A percentile compares a stretch with the other conserved stretches of the same genome.
Evolutionary conservation across 2,888 invertebrate species (phyloP).

Genomic region (Ptychoptera contaminata): DNA sequence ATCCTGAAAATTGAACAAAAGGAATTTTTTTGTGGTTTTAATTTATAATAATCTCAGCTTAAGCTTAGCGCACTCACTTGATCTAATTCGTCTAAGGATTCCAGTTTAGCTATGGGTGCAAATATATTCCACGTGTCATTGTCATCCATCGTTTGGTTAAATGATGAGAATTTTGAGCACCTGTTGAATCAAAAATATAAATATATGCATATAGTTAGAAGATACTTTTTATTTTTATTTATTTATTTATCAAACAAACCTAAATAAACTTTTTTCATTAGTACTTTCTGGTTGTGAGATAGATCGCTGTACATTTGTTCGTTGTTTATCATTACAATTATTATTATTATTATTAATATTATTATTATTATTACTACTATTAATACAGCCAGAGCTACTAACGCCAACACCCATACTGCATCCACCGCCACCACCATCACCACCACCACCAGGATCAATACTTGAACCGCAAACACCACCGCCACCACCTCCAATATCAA

Average conservation of each 20-base stretch:
- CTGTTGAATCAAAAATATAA: conserved; percentile 8
- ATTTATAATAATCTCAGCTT: conserved; percentile 4
- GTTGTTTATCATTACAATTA: conserved; percentile 12
- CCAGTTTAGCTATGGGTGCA: conserved; percentile 48
- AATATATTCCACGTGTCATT: conserved; percentile 20
- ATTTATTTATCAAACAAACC: conserved; percentile 8
- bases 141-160: conserved; percentile 20
- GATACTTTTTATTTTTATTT: background rate
- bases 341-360: conserved; percentile 1
- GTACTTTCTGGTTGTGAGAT: conserved; percentile 19
- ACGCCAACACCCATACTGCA: conserved; percentile 10
- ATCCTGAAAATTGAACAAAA: conserved; percentile 11
- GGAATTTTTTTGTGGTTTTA: conserved; percentile 5
- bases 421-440: conserved; percentile 3
- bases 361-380: conserved; percentile 4
- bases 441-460: conserved; percentile 4
- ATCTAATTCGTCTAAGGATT: conserved; percentile 47
- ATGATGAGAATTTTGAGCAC: conserved; percentile 21
- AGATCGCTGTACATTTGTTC: conserved; percentile 19
- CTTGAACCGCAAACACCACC: conserved; percentile 14
- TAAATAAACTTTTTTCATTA: conserved; percentile 18
- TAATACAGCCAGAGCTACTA: conserved; percentile 14
- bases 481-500: conserved; percentile 16
- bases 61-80: conserved; percentile 18
- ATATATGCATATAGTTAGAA: background rate